phyloP scores from a whole-genome alignment of 2,113 vertebrate genomes.

The Lampris incognitus region DNA sequence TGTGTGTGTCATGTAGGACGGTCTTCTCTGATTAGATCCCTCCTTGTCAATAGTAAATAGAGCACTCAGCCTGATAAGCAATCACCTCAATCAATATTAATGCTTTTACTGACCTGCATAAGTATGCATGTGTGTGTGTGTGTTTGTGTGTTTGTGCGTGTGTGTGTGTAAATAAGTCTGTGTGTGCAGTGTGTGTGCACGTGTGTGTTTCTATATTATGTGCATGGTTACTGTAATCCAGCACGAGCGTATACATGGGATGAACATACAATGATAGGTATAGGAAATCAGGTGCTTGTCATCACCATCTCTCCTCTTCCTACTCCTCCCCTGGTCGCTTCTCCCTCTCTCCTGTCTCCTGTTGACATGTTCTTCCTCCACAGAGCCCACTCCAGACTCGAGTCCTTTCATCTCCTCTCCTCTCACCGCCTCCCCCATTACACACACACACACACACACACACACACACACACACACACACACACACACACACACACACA shows the following conservation, averaged over 20 bases:
- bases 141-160: conserved; percentile 28
- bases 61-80: conserved; percentile 84
- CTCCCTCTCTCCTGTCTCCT: neutral
- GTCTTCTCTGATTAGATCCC: conserved; percentile 76
- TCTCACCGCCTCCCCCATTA: conserved; percentile 22
- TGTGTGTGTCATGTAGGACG: conserved; percentile 29
- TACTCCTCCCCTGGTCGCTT: neutral
- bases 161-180: conserved; percentile 10
- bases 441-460: too few species aligned
- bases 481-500: too few species aligned
- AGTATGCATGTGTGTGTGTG: conserved; percentile 49
- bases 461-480: too few species aligned
- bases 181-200: conserved; percentile 9
- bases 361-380: conserved; percentile 25
- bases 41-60: conserved; percentile 81
- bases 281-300: conserved; percentile 60
- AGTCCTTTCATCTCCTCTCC: conserved; percentile 62
- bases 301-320: conserved; percentile 17
- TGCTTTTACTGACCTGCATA: conserved; percentile 72
- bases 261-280: conserved; percentile 72
- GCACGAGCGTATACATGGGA: conserved; percentile 60
- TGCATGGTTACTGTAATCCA: conserved; percentile 69
- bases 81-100: conserved; percentile 86
- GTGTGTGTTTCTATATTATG: conserved; percentile 48
- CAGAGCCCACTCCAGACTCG: conserved; percentile 36